Evolutionary conservation across 1,140 invertebrate species (phyloP).

Genomic region (Caenorhabditis inopinata): DNA sequence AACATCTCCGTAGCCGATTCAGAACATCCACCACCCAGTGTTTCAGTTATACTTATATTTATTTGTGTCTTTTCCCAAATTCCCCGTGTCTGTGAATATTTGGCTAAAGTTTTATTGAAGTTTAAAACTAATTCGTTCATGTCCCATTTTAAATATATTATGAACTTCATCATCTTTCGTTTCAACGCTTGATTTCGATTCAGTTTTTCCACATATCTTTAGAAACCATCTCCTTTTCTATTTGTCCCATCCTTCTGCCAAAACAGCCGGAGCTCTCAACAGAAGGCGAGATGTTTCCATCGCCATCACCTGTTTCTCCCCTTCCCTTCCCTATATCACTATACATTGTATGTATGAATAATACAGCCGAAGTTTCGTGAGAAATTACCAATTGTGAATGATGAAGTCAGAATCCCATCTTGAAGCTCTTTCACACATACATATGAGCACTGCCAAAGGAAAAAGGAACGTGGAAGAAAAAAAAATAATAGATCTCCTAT

Average conservation of each 20-base stretch:
- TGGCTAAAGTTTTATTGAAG: background rate
- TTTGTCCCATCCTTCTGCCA: background rate
- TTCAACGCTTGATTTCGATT: background rate
- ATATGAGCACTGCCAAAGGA: too few relatives aligned
- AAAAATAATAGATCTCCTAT: background rate
- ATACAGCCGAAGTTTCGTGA: background rate
- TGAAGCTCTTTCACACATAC: too few relatives aligned
- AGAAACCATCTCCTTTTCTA: background rate
- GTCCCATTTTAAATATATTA: too few relatives aligned
- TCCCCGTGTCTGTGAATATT: slow-evolving; percentile 32
- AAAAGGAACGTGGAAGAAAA: background rate
- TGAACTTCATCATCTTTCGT: too few relatives aligned
- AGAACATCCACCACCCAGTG: background rate
- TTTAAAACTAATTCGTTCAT: too few relatives aligned
- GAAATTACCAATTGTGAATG: slow-evolving; percentile 17
- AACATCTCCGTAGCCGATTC: background rate
- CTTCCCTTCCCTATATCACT: background rate
- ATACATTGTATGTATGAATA: slow-evolving; percentile 21
- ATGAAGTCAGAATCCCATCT: background rate
- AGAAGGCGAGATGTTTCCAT: background rate
- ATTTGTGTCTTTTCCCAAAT: background rate
- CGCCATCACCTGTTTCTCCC: background rate
- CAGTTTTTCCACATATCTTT: background rate
- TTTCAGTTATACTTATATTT: background rate
- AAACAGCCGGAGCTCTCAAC: slow-evolving; percentile 12